Percentiles rank a stretch among this genome's conserved stretches.
Conservation (phyloP, 2,888 invertebrate genomes). For the Brachylomia viminalis region DNA sequence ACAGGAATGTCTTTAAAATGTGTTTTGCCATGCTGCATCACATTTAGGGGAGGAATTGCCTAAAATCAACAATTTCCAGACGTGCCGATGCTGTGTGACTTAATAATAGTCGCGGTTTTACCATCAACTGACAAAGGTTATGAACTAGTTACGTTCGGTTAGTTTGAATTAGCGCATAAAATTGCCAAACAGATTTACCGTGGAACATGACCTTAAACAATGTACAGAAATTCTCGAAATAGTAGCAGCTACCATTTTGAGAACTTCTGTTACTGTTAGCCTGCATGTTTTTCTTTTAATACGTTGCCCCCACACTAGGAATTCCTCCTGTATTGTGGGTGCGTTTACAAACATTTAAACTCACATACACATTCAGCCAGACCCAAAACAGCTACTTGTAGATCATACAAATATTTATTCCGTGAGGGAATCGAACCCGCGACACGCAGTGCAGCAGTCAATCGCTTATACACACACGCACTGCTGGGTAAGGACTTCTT, state of each 20-base stretch:
- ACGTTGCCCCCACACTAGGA: no score
- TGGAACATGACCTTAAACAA: neutral
- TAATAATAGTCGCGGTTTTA: neutral
- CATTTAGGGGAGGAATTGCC: neutral
- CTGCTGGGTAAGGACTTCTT: no score
- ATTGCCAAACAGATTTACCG: neutral
- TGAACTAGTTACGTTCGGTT: neutral
- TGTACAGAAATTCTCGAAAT: neutral
- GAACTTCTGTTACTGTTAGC: neutral
- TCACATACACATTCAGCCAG: no score
- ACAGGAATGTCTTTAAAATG: slow-evolving; percentile 19
- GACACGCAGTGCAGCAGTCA: no score
- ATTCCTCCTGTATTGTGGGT: no score
- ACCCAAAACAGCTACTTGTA: no score
- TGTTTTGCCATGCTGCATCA: neutral
- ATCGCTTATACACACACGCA: no score
- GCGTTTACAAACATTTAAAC: no score
- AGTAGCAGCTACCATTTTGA: neutral
- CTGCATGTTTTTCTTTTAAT: no score
- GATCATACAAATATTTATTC: no score
- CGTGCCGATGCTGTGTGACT: neutral
- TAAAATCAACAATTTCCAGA: neutral
- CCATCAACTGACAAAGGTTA: neutral
- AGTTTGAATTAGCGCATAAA: neutral
- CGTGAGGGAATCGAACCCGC: no score